Evolutionary conservation across 1,140 invertebrate species (phyloP), one percentile per base, ranked within the genome.

Genomic region (Rhagoletis pomonella): DNA sequence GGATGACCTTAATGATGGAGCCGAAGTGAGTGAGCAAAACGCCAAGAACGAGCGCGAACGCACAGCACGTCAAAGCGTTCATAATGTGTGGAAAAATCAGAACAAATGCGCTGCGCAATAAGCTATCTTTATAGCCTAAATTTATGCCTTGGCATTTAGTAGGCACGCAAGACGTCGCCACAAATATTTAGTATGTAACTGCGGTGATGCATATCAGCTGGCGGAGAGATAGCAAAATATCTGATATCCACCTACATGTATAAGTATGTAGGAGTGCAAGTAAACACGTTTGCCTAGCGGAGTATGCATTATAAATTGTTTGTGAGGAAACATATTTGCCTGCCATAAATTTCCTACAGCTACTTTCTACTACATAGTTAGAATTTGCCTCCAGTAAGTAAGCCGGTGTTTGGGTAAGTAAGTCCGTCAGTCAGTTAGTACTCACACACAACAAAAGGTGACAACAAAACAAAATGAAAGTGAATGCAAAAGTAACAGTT

Each of bases 111-210:
- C 47, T 3, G n/a, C 44, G n/a, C 19, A 6, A 19, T 55, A 81
- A 81, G 47, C 47, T 81, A 81, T 81, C 73, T 55, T 58, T 55
- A 81, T 81, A 81, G 47, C 47, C 47, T 81, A 58, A 81, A 81
- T 81, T 17, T 81, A 81, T 81, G 73, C 9, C n/a, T 1, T 6
- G 0, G n/a, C 44, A 55, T 81, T 58, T 81, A 55, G 7, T 14
- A 29, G n/a, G 14, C 47, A 12, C 5, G 2, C 10, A 10, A 55
- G 10, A 29, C 47, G 44, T 9, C 42, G n/a, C 42, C 42, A 7
- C 44, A 50, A 67, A 62, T n/a, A 39, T 39, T 29, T 29, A 29
- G 29, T 29, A 29, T 29, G 29, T 29, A 29, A 29, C 64, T 7
- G 29, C 64, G n/a, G 5, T 67, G 60, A 62, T 55, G 17, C 17